Conservation (phyloP, 2,113 vertebrate species). For the Poecilia latipinna region DNA sequence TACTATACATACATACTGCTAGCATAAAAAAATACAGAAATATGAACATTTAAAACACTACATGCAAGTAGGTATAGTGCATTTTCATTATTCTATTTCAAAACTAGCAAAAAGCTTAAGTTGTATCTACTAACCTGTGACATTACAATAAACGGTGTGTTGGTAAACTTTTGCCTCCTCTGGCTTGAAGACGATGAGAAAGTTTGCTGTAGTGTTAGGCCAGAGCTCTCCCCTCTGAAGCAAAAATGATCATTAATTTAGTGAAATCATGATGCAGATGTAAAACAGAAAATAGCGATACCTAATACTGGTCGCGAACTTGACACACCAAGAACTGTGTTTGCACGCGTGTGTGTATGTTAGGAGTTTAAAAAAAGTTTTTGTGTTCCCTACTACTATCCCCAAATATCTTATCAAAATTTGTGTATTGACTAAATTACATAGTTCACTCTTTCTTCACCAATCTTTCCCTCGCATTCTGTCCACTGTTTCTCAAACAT, state of each 20-base stretch:
- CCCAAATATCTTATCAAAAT: constrained; percentile 19
- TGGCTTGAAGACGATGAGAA: constrained; percentile 85
- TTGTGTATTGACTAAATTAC: constrained; percentile 18
- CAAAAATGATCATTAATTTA: neutral
- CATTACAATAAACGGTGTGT: constrained; percentile 83
- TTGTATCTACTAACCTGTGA: constrained; percentile 80
- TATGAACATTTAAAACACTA: too few relatives aligned
- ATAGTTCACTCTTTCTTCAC: neutral
- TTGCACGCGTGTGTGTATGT: neutral
- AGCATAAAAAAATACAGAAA: too few relatives aligned
- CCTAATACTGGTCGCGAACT: neutral
- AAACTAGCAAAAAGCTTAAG: neutral
- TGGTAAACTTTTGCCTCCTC: constrained; percentile 82
- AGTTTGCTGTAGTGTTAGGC: constrained; percentile 80
- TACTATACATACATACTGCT: neutral
- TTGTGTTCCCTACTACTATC: neutral
- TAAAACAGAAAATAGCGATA: neutral
- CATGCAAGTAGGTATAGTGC: too few relatives aligned
- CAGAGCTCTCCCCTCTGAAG: constrained; percentile 86
- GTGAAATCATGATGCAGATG: neutral
- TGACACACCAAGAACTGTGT: neutral
- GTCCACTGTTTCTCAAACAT: constrained; percentile 14
- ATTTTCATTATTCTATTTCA: too few relatives aligned
- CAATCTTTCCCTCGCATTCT: neutral
- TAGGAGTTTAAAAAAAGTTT: too few relatives aligned